Base-by-base conservation (phyloP, 2,888 invertebrate species). In the Oscheius myriophilus region DNA sequence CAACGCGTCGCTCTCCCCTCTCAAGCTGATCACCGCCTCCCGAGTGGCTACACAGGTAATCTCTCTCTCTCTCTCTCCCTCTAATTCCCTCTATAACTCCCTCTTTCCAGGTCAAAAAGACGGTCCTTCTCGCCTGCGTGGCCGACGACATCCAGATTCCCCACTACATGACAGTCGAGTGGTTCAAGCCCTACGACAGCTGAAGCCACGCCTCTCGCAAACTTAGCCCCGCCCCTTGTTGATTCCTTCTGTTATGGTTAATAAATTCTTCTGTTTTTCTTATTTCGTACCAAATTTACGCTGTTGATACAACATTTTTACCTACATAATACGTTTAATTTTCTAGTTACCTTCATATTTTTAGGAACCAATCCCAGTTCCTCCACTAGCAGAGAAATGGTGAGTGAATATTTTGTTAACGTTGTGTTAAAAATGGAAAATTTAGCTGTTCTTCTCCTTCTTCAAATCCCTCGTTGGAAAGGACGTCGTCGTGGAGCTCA, bases 381-480 rank as follows among this genome's bases (percentile, higher is more conserved):
- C 33, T 33, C 33, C 9, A 6, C 33, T 6, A 33, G 9, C 33
- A 33, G 33, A 33, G 33, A 33, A 33, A 33, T 33, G 33, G 33
- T 33, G 33, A 33, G 33, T n/a, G n/a, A n/a, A n/a, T n/a, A n/a
- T n/a, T n/a, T n/a, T n/a, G n/a, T n/a, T n/a, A n/a, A n/a, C n/a
- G n/a, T n/a, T n/a, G n/a, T n/a, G n/a, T n/a, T 39, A 18, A 52
- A 23, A 26, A 23, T 18, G 55, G 43, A 14, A 7, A 23, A 69
- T 69, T 42, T 69, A 72, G 97, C 89, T 98, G 72, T 98, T 98
- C 89, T 98, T 96, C 88, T 97, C 97, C 14, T 98, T 98, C 88
- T 98, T 98, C 89, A 98, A 98, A 88, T 96, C 97, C 0, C 89
- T 98, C 52, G 94, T 98, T 25, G 97, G 97, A 4, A 97, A 97